phyloP scores from a whole-genome alignment of 2,888 invertebrate genomes.

The Sinotaia quadrata region DNA sequence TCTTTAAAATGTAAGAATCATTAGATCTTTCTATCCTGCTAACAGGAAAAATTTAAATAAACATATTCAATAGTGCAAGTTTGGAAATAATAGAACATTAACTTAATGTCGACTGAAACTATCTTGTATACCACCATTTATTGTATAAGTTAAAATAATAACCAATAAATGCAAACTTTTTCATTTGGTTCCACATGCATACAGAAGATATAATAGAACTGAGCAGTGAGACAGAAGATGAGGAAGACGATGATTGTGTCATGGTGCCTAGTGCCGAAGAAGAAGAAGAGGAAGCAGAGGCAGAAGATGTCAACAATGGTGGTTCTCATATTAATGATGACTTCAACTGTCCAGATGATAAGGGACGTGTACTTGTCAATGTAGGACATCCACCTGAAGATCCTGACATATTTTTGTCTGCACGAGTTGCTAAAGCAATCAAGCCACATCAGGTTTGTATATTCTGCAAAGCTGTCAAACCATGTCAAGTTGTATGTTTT shows the following conservation, averaged over 20 bases:
- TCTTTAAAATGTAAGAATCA: too few species aligned
- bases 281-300: constrained; percentile 78
- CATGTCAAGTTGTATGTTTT: background rate
- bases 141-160: too few species aligned
- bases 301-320: constrained; percentile 92
- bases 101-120: too few species aligned
- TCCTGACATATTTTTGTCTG: constrained; percentile 91
- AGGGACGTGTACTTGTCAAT: constrained; percentile 92
- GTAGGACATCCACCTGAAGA: constrained; percentile 93
- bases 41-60: too few species aligned
- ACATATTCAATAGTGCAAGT: too few species aligned
- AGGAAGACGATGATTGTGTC: constrained; percentile 75
- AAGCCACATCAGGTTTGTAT: constrained; percentile 91
- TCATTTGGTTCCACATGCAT: too few species aligned
- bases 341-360: constrained; percentile 90
- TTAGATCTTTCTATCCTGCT: too few species aligned
- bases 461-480: background rate
- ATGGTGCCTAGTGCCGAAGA: constrained; percentile 75
- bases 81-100: too few species aligned
- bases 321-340: constrained; percentile 91
- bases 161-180: too few species aligned
- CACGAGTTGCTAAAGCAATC: constrained; percentile 88
- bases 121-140: too few species aligned
- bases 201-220: constrained; percentile 37
- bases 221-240: constrained; percentile 39